These are phyloP conservation scores for Atherinosoma microstoma DNA, from an alignment of 2,797 vertebrate genomes.

Conservation along the genomic window DNA sequence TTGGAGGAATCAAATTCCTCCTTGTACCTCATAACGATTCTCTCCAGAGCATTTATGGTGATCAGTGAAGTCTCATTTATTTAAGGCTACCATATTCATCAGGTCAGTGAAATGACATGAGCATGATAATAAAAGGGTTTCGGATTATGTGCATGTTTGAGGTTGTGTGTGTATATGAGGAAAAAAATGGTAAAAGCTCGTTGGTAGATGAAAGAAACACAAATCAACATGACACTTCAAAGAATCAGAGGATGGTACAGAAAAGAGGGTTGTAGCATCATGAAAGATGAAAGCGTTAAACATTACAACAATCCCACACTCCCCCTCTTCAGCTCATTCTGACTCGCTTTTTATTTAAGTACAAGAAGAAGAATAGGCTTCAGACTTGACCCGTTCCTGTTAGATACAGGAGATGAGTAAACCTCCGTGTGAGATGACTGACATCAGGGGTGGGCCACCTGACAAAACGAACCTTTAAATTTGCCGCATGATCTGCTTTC, in stretches of 20 bases:
- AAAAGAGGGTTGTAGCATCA: slow-evolving; percentile 21
- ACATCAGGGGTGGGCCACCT: background rate
- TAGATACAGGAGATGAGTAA: slow-evolving; percentile 6
- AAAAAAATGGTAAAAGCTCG: slow-evolving; percentile 12
- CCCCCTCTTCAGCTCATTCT: slow-evolving; percentile 24
- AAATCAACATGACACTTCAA: slow-evolving; percentile 46
- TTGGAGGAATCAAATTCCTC: no score
- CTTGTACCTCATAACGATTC: no score
- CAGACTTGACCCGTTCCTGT: background rate
- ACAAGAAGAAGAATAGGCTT: background rate
- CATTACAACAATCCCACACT: slow-evolving; percentile 29
- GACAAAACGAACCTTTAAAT: background rate
- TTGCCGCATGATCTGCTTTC: background rate
- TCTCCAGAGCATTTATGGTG: background rate
- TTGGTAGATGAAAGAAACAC: slow-evolving; percentile 41
- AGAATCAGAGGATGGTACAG: slow-evolving; percentile 12
- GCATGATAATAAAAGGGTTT: slow-evolving; percentile 4
- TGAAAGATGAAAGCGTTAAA: slow-evolving; percentile 45
- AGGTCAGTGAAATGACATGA: slow-evolving; percentile 1
- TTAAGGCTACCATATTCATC: background rate
- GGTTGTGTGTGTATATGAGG: slow-evolving; percentile 1
- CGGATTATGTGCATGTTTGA: background rate
- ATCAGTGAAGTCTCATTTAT: background rate
- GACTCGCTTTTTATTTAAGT: background rate
- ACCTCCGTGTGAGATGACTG: background rate